These are phyloP conservation scores for Pyxicephalus adspersus DNA, from an alignment of 2,113 vertebrate genomes.

Conservation along the genomic window DNA sequence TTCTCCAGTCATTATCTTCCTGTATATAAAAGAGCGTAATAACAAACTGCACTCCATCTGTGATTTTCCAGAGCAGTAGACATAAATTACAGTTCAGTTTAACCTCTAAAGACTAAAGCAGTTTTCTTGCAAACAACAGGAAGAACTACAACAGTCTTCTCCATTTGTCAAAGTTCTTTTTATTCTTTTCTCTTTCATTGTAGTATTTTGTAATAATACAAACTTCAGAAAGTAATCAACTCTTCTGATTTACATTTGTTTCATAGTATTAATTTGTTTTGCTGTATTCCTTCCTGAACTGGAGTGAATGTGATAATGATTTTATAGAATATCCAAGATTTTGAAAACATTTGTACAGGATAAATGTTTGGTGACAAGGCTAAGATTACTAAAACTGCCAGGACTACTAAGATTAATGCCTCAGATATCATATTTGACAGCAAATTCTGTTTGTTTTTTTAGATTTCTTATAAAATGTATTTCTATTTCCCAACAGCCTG, in stretches of 20 bases:
- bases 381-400: too few relatives aligned
- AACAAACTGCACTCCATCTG: slow-evolving; percentile 10
- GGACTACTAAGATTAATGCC: too few relatives aligned
- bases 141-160: background rate
- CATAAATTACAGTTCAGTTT: slow-evolving; percentile 19
- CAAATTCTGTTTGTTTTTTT: too few relatives aligned
- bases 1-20: slow-evolving; percentile 1
- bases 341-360: too few relatives aligned
- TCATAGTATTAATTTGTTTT: too few relatives aligned
- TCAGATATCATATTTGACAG: too few relatives aligned
- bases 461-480: too few relatives aligned
- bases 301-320: too few relatives aligned
- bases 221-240: background rate
- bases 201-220: background rate
- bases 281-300: too few relatives aligned
- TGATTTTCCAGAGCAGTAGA: slow-evolving; percentile 18
- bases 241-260: background rate
- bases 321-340: too few relatives aligned
- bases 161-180: background rate
- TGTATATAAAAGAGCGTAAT: slow-evolving; percentile 38
- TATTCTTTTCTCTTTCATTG: background rate
- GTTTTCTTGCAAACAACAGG: background rate
- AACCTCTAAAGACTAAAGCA: background rate
- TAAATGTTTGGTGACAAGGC: too few relatives aligned
- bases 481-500: too few relatives aligned